phyloP scores from a whole-genome alignment of 2,888 invertebrate species.

The Pristionchus japonicus region DNA sequence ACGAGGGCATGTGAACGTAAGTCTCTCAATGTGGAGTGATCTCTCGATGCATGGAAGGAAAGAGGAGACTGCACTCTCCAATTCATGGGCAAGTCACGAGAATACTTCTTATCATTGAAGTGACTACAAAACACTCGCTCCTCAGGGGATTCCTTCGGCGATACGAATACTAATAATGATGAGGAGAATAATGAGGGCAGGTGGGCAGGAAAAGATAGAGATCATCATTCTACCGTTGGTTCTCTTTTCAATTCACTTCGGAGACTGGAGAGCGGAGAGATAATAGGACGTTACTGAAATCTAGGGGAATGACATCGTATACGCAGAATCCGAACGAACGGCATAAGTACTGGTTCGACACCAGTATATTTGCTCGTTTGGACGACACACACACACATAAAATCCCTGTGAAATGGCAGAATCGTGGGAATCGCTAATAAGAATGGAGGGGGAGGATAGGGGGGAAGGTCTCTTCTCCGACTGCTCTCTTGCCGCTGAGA shows the following conservation, averaged over 20 bases:
- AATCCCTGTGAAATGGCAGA: background rate
- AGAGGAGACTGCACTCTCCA: background rate
- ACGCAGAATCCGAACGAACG: too few species aligned
- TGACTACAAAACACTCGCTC: background rate
- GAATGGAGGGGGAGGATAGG: background rate
- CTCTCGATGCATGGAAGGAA: background rate
- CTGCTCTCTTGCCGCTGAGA: too few species aligned
- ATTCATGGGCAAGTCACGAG: background rate
- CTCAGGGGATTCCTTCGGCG: background rate
- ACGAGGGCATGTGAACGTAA: too few species aligned
- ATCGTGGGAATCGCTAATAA: slow-evolving; percentile 12
- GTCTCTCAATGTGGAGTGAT: background rate
- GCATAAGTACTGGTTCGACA: background rate
- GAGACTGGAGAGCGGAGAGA: too few species aligned
- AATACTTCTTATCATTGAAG: background rate
- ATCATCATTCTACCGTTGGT: too few species aligned
- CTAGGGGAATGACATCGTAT: background rate
- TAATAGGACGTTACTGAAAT: too few species aligned
- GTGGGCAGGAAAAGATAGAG: background rate
- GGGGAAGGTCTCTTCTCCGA: too few species aligned
- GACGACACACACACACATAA: background rate
- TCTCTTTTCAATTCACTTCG: too few species aligned
- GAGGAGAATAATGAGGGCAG: background rate
- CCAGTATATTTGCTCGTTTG: background rate
- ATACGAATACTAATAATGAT: background rate